Percentiles rank a stretch among this genome's conserved stretches.
These are phyloP conservation scores for Epinotia brunnichana DNA, from an alignment of 2,888 invertebrate genomes.

Conservation along the genomic window DNA sequence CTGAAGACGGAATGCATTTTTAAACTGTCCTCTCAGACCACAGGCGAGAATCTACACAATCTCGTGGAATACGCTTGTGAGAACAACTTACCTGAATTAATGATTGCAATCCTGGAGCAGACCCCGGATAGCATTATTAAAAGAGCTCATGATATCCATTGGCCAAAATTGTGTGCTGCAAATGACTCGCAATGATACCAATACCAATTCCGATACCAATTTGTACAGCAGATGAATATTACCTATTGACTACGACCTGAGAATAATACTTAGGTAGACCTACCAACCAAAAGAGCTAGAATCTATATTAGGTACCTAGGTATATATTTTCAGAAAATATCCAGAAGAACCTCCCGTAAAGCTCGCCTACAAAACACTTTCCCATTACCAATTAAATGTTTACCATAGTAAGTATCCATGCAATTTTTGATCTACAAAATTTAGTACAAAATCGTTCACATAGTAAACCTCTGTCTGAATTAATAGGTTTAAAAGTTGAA, in stretches of 20 bases:
- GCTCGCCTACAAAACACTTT: too few species aligned
- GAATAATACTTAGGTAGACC: too few species aligned
- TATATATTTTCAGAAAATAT: too few species aligned
- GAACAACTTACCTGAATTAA: not conserved
- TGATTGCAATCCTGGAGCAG: not conserved
- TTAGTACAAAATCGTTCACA: too few species aligned
- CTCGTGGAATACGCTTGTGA: constrained; percentile 1
- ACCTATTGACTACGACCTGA: not conserved
- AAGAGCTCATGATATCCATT: not conserved
- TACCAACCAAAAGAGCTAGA: too few species aligned
- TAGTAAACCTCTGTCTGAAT: too few species aligned
- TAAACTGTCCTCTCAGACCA: not conserved
- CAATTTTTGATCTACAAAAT: too few species aligned
- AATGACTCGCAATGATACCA: not conserved
- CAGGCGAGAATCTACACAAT: constrained; percentile 42
- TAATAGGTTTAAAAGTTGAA: too few species aligned
- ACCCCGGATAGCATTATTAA: not conserved
- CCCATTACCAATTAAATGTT: too few species aligned
- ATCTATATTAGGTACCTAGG: too few species aligned
- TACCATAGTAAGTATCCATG: too few species aligned
- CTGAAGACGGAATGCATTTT: constrained; percentile 1
- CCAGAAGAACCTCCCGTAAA: too few species aligned
- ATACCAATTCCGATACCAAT: not conserved
- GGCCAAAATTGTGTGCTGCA: not conserved
- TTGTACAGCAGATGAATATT: not conserved